These are phyloP conservation scores for Thaleichthys pacificus DNA, from an alignment of 2,797 vertebrate species.

Conservation along the genomic window DNA sequence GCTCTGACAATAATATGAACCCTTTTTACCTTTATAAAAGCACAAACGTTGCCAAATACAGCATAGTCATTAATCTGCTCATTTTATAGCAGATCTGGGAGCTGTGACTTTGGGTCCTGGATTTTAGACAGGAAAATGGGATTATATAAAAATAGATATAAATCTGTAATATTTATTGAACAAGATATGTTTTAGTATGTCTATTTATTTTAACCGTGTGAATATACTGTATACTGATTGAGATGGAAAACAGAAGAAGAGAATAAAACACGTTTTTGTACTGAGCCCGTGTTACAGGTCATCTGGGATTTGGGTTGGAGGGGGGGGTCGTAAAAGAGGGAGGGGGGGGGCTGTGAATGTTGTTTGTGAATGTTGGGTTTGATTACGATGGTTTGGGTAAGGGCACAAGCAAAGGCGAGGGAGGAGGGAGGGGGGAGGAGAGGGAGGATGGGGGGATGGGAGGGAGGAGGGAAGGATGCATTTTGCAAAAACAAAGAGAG, in stretches of 20 bases:
- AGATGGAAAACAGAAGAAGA: conserved; percentile 56
- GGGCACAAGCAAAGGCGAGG: not conserved
- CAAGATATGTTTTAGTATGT: conserved; percentile 76
- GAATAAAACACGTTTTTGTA: conserved; percentile 75
- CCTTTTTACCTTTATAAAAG: not conserved
- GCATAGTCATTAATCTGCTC: not conserved
- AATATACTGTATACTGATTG: conserved; percentile 60
- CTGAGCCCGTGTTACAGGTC: conserved; percentile 62
- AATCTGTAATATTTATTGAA: conserved; percentile 80
- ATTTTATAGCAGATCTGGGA: conserved; percentile 24
- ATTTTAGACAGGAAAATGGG: conserved; percentile 16
- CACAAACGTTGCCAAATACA: not conserved
- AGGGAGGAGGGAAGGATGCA: not conserved
- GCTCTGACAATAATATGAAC: not conserved
- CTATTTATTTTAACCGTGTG: conserved; percentile 61
- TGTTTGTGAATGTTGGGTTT: conserved; percentile 63
- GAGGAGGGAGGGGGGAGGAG: too few species aligned
- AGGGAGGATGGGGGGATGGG: not conserved
- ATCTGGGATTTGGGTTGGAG: conserved; percentile 40
- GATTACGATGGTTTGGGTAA: conserved; percentile 60
- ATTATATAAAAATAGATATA: not conserved
- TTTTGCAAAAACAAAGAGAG: conserved; percentile 4
- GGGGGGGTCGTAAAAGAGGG: conserved; percentile 18
- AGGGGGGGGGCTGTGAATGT: conserved; percentile 53
- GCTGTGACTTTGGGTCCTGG: conserved; percentile 7